phyloP scores from a whole-genome alignment of 1,140 invertebrate species.

The Drosophila elegans region DNA sequence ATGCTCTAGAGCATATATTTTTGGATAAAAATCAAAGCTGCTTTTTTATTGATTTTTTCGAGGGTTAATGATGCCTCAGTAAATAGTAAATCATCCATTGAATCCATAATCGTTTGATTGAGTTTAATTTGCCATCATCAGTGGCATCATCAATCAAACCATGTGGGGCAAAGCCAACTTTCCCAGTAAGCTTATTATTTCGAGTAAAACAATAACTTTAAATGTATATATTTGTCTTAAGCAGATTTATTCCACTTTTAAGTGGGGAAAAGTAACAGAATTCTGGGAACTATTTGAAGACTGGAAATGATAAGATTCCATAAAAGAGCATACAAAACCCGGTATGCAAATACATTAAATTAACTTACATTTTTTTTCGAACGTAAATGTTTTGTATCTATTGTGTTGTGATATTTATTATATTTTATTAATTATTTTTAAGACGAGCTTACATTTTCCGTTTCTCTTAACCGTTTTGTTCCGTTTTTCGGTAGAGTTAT shows the following conservation, averaged over 20 bases:
- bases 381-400: background rate
- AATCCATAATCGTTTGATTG: constrained; percentile 43
- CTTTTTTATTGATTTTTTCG: constrained; percentile 11
- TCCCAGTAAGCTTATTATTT: constrained; percentile 14
- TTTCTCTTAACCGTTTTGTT: constrained; percentile 10
- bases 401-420: too few relatives aligned
- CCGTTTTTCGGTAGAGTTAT: constrained; percentile 2
- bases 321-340: too few relatives aligned
- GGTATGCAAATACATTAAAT: too few relatives aligned
- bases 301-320: background rate
- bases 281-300: background rate
- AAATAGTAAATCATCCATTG: constrained; percentile 39
- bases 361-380: too few relatives aligned
- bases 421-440: too few relatives aligned
- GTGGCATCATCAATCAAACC: constrained; percentile 37
- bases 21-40: background rate
- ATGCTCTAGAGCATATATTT: constrained; percentile 11
- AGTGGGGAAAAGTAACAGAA: background rate
- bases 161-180: constrained; percentile 30
- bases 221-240: constrained; percentile 1
- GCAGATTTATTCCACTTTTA: background rate
- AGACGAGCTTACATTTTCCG: too few relatives aligned
- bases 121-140: constrained; percentile 38
- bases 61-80: constrained; percentile 21
- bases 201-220: constrained; percentile 12